A percentile compares a stretch with the other conserved stretches of the same genome.
These are phyloP conservation scores for Emmelina monodactyla DNA, from an alignment of 2,888 invertebrate genomes.

Conservation along the genomic window DNA sequence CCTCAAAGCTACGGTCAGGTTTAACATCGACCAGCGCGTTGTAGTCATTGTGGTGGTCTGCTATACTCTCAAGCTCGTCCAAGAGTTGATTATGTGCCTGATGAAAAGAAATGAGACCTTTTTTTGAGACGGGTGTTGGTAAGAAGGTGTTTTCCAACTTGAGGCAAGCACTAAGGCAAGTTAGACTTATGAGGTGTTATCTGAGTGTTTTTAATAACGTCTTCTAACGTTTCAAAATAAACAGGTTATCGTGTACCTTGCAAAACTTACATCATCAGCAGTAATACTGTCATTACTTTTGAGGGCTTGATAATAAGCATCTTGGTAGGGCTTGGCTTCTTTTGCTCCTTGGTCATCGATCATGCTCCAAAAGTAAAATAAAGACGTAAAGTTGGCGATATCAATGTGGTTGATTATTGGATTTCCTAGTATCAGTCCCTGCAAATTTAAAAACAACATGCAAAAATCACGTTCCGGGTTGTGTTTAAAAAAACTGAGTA, in stretches of 20 bases:
- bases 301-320: constrained; percentile 49
- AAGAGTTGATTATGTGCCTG: too few relatives aligned
- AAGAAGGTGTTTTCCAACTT: too few relatives aligned
- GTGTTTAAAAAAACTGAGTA: too few relatives aligned
- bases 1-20: constrained; percentile 44
- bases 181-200: too few relatives aligned
- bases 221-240: too few relatives aligned
- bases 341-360: constrained; percentile 49
- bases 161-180: too few relatives aligned
- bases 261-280: too few relatives aligned
- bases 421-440: constrained; percentile 63
- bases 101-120: too few relatives aligned
- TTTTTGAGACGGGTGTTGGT: too few relatives aligned
- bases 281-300: constrained; percentile 19
- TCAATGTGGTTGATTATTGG: constrained; percentile 56
- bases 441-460: constrained; percentile 18
- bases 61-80: constrained; percentile 25
- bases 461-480: too few relatives aligned
- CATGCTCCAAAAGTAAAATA: constrained; percentile 58
- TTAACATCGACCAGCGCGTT: constrained; percentile 40
- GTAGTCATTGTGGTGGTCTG: constrained; percentile 29
- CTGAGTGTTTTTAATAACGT: too few relatives aligned
- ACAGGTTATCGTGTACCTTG: too few relatives aligned
- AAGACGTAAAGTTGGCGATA: constrained; percentile 45
- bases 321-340: constrained; percentile 33